phyloP scores from a whole-genome alignment of 1,140 invertebrate genomes.

The Pseudomyrmex dendroicus region DNA sequence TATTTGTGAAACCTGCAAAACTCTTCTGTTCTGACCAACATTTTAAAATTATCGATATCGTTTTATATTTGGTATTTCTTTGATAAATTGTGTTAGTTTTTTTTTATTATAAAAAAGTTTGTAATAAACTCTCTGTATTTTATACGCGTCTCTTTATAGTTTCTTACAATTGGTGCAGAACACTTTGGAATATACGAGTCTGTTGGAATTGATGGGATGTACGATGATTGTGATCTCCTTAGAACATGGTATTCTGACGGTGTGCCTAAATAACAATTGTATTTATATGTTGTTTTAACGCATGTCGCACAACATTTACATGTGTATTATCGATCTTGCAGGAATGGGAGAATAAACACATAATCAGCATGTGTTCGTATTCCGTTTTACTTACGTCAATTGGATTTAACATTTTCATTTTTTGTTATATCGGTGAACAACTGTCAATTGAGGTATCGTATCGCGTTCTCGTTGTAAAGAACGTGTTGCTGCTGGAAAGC shows the following conservation, averaged over 20 bases:
- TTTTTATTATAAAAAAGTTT: conserved; percentile 10
- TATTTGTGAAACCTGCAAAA: too few species aligned
- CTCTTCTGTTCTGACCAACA: too few species aligned
- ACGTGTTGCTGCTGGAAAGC: not conserved
- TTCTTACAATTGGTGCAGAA: conserved; percentile 71
- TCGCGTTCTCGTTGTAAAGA: not conserved
- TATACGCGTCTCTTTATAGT: conserved; percentile 61
- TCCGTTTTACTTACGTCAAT: conserved; percentile 59
- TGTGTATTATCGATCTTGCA: conserved; percentile 12
- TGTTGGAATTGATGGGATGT: conserved; percentile 77
- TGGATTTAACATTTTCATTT: conserved; percentile 69
- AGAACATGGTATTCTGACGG: conserved; percentile 36
- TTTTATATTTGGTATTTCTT: not conserved
- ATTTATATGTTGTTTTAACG: too few species aligned
- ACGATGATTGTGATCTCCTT: conserved; percentile 65
- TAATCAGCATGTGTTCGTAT: conserved; percentile 48
- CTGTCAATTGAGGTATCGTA: conserved; percentile 53
- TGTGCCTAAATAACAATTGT: conserved; percentile 23
- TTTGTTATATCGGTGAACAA: conserved; percentile 68
- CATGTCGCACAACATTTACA: too few species aligned
- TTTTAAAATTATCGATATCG: not conserved
- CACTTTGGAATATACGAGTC: conserved; percentile 71
- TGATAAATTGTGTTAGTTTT: not conserved
- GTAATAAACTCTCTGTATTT: not conserved
- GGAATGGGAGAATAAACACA: conserved; percentile 56